Conservation (phyloP, 2,113 vertebrate genomes). For the Nyctibius bracteatus region DNA sequence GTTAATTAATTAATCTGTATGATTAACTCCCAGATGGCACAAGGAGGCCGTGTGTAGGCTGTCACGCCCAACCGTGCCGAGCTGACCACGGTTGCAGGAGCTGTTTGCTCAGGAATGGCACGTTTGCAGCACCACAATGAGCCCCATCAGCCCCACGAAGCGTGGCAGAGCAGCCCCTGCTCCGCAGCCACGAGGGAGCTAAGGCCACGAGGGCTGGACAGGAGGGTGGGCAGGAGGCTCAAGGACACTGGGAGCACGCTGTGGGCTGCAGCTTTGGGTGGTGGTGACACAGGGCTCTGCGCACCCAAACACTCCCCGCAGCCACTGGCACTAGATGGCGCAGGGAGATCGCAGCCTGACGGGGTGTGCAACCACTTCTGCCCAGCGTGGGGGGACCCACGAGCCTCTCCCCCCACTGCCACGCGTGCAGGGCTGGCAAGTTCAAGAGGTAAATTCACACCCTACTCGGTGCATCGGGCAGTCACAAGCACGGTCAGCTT, state of each 20-base stretch:
- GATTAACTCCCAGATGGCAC: background rate
- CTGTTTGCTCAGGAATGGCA: background rate
- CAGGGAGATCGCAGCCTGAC: background rate
- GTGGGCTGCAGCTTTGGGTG: rapidly evolving
- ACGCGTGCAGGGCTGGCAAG: background rate
- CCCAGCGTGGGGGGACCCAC: background rate
- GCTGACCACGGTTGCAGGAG: background rate
- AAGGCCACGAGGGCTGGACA: background rate
- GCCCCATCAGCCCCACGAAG: no score
- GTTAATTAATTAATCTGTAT: background rate
- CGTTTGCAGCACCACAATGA: no score
- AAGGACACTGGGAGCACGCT: no score
- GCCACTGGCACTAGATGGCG: slow-evolving; percentile 21
- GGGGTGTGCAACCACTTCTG: background rate
- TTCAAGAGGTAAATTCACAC: background rate
- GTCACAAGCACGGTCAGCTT: background rate
- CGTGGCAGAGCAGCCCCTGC: no score
- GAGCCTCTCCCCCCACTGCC: background rate
- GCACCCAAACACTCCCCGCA: background rate
- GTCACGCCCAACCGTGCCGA: no score
- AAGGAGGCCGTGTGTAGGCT: background rate
- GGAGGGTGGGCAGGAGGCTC: background rate
- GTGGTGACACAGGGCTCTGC: rapidly evolving
- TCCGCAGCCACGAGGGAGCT: background rate
- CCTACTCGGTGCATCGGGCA: background rate